A percentile compares a stretch with the other conserved stretches of the same genome.
These are phyloP conservation scores for Champsocephalus gunnari DNA, from an alignment of 2,797 vertebrate species.

Conservation along the genomic window DNA sequence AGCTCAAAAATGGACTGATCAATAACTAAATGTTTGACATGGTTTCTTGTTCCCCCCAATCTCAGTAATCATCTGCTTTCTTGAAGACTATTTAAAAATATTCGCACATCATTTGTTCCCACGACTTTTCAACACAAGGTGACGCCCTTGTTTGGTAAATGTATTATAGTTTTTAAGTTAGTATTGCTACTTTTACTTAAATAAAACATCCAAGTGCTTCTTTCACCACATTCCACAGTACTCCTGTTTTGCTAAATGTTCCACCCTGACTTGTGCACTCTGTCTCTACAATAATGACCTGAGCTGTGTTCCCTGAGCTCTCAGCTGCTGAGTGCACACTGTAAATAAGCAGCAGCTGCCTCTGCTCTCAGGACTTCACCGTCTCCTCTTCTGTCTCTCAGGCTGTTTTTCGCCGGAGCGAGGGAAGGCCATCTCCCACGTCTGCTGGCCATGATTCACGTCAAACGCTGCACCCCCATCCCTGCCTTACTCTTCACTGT, in stretches of 20 bases:
- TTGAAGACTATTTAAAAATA: too few relatives aligned
- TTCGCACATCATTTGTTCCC: too few relatives aligned
- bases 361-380: constrained; percentile 35
- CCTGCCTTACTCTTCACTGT: constrained; percentile 91
- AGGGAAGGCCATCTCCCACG: constrained; percentile 89
- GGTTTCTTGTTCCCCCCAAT: too few relatives aligned
- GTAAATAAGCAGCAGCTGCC: constrained; percentile 50
- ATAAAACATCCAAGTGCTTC: too few relatives aligned
- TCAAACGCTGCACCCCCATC: constrained; percentile 88
- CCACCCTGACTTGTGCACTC: neutral
- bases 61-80: too few relatives aligned
- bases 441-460: constrained; percentile 91
- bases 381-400: constrained; percentile 52
- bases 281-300: constrained; percentile 9
- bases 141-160: too few relatives aligned
- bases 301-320: constrained; percentile 27
- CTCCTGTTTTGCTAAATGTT: constrained; percentile 6
- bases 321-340: constrained; percentile 16
- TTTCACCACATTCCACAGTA: neutral
- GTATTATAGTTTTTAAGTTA: too few relatives aligned
- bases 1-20: too few relatives aligned
- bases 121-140: too few relatives aligned
- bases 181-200: too few relatives aligned
- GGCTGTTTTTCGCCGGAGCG: constrained; percentile 90
- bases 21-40: too few relatives aligned